phyloP scores from a whole-genome alignment of 1,140 invertebrate species.

The Megalonaias nervosa region DNA sequence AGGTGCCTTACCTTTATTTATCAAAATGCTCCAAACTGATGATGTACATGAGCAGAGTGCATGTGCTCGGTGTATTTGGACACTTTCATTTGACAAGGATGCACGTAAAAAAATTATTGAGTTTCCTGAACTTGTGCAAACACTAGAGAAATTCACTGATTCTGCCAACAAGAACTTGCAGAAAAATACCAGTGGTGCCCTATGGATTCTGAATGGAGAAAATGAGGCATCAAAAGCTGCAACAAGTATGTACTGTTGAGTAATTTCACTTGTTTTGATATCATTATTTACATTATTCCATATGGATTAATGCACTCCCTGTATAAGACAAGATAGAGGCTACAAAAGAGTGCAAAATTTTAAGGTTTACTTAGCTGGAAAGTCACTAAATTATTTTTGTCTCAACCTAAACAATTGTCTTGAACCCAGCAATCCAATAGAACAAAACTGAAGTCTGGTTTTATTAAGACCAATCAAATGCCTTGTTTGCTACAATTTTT shows the following conservation, averaged over 20 bases:
- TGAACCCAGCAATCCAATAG: too few relatives aligned
- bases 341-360: too few relatives aligned
- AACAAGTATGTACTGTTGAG: constrained; percentile 34
- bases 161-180: constrained; percentile 50
- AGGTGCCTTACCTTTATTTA: constrained; percentile 50
- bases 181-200: constrained; percentile 55
- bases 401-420: too few relatives aligned
- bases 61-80: constrained; percentile 56
- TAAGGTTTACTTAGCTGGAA: too few relatives aligned
- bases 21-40: constrained; percentile 52
- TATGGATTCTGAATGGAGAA: constrained; percentile 62
- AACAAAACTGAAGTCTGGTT: too few relatives aligned
- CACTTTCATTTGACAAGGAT: constrained; percentile 59
- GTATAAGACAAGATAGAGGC: too few relatives aligned
- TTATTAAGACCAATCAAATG: too few relatives aligned
- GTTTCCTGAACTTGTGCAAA: constrained; percentile 47
- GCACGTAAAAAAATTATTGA: constrained; percentile 49
- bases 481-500: too few relatives aligned
- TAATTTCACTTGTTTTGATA: too few relatives aligned
- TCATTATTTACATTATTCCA: too few relatives aligned
- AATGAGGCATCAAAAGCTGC: constrained; percentile 50
- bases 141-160: constrained; percentile 48
- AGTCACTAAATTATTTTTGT: too few relatives aligned
- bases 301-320: too few relatives aligned
- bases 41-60: constrained; percentile 52